Evolutionary conservation across 2,888 invertebrate genomes (phyloP).

Genomic region (Psylliodes chrysocephalus): DNA sequence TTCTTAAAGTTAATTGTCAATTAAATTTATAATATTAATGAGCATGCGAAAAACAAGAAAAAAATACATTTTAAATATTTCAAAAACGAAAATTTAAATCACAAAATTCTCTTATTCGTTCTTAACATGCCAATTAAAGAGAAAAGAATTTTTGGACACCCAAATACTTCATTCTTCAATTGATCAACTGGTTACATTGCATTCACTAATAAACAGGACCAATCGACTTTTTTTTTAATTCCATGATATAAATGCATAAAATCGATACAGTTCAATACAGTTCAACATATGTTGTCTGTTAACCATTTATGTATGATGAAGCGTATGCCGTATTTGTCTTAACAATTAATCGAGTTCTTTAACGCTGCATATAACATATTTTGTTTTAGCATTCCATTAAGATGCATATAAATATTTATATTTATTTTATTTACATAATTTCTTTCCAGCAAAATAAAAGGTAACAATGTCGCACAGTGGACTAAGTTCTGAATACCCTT

Average conservation of each 20-base stretch:
- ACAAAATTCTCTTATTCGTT: too few species aligned
- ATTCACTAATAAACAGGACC: background rate
- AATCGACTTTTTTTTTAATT: constrained; percentile 10
- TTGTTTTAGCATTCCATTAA: background rate
- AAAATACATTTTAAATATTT: too few species aligned
- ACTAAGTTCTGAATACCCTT: too few species aligned
- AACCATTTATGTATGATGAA: constrained; percentile 1
- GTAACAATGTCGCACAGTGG: background rate
- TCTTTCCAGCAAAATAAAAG: background rate
- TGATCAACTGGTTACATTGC: background rate
- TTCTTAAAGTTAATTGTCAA: too few species aligned
- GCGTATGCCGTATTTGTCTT: constrained; percentile 11
- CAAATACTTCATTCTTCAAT: too few species aligned
- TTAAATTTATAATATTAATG: too few species aligned
- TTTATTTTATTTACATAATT: constrained; percentile 4
- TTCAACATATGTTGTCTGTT: constrained; percentile 1
- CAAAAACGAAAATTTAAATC: too few species aligned
- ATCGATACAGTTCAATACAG: constrained; percentile 3
- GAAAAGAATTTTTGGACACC: too few species aligned
- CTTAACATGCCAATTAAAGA: too few species aligned
- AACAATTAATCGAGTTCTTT: constrained; percentile 14
- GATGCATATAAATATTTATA: constrained; percentile 12
- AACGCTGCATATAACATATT: constrained; percentile 14
- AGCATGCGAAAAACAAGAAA: too few species aligned
- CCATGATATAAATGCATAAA: constrained; percentile 1